Evolutionary conservation across 2,113 vertebrate genomes (phyloP).

Genomic region (Smithornis capensis): DNA sequence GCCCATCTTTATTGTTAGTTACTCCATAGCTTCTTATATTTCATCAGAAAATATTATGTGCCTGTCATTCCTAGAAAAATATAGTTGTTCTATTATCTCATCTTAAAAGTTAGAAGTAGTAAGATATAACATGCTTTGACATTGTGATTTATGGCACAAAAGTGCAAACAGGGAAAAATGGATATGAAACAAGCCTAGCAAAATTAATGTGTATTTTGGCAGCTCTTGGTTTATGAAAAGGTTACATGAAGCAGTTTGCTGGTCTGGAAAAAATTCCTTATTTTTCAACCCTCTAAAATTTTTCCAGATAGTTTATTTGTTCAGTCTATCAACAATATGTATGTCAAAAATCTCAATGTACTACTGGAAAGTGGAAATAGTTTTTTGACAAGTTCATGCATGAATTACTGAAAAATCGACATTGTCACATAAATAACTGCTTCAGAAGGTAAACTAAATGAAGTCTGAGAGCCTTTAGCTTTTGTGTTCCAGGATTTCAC

Average conservation of each 20-base stretch:
- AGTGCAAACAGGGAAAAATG: conserved; percentile 3
- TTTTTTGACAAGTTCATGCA: conserved; percentile 17
- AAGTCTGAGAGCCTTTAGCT: not conserved
- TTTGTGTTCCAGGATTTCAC: not conserved
- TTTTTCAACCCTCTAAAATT: not conserved
- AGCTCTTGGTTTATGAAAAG: not conserved
- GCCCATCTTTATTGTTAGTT: not conserved
- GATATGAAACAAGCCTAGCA: not conserved
- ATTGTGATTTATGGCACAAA: conserved; percentile 5
- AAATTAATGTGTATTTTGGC: conserved; percentile 26
- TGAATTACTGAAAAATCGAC: not conserved
- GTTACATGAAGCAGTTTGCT: not conserved
- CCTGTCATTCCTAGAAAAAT: conserved; percentile 18
- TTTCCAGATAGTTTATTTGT: conserved; percentile 1
- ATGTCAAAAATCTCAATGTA: not conserved
- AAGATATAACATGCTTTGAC: conserved; percentile 14
- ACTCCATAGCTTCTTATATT: not conserved
- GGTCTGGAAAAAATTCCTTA: not conserved
- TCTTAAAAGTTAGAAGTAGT: conserved; percentile 16
- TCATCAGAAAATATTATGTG: conserved; percentile 12
- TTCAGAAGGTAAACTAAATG: conserved; percentile 1
- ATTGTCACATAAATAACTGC: not conserved
- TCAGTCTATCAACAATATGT: not conserved
- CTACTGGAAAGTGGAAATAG: not conserved
- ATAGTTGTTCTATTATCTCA: conserved; percentile 1